A percentile compares a stretch with the other conserved stretches of the same genome.
These are phyloP conservation scores for Python bivittatus DNA, from an alignment of 2,113 vertebrate species.

Conservation along the genomic window DNA sequence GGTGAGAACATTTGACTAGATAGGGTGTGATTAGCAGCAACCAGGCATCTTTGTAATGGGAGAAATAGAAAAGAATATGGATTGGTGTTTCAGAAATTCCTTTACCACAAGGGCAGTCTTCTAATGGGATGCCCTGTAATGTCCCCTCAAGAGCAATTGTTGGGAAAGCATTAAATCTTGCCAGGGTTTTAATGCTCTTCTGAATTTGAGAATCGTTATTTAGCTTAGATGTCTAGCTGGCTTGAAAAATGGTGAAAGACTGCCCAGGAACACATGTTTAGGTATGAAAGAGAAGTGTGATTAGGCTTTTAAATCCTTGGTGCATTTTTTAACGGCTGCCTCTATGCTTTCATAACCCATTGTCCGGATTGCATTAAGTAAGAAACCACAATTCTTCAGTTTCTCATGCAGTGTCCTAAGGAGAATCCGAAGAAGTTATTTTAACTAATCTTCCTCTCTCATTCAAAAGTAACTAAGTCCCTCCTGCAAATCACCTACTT, in stretches of 20 bases:
- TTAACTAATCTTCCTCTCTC: not conserved
- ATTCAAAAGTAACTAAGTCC: not conserved
- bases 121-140: not conserved
- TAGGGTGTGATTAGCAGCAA: not conserved
- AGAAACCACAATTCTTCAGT: not conserved
- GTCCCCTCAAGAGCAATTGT: not conserved
- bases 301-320: not conserved
- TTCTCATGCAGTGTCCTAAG: not conserved
- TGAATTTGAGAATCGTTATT: not conserved
- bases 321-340: not conserved
- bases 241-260: not conserved
- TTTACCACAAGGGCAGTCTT: not conserved
- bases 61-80: not conserved
- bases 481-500: not conserved
- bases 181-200: not conserved
- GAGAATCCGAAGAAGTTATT: not conserved
- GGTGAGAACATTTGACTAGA: not conserved
- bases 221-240: not conserved
- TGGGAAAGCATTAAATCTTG: not conserved
- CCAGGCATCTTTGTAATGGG: not conserved
- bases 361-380: not conserved
- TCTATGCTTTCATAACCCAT: not conserved
- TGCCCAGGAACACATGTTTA: not conserved
- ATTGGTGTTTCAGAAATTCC: not conserved
- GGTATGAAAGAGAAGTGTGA: not conserved